Base-by-base conservation (phyloP, 2,888 invertebrate genomes). In the Lucinisca nassula region DNA sequence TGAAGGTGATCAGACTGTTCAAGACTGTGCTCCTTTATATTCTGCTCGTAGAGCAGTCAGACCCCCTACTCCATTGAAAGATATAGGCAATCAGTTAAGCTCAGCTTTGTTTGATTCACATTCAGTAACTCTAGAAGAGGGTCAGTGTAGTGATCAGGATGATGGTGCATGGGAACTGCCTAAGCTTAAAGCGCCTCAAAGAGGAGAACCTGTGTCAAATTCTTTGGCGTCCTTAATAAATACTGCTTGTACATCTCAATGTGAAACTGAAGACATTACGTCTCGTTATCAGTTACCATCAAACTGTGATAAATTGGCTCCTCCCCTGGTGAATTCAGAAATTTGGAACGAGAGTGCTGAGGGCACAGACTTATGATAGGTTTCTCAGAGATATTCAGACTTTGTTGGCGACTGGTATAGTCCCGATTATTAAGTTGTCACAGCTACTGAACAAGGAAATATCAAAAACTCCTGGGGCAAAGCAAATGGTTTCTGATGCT, bases 191-290 rank as follows among this genome's bases (percentile, higher is more conserved):
- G 1, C 1, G 1, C 72, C 72, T 37, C 10, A 72, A 10, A 37
- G 24, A n/a, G 72, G 72, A 12, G 37, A n/a, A 1, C n/a, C 37
- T 72, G 24, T 72, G 14, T 38, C 72, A n/a, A 6, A 8, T 3
- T 72, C 72, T 72, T 72, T 72, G 37, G 72, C 72, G 1, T n/a
- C n/a, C 3, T 37, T 72, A 10, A 72, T 72, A 8, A 72, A 72
- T 24, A 24, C 72, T 3, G 38, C 72, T n/a, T 72, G 72, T 30
- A n/a, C 72, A n/a, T n/a, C 37, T 37, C 72, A n/a, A 37, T 72
- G 72, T 40, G 38, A 37, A 6, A 37, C 40, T 40, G 40, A 72
- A 4, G 37, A 32, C 4, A 38, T 72, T n/a, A 37, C 37, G 4
- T 12, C 10, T 12, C 35, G 37, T 37, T 72, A 37, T 37, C 35